These are phyloP conservation scores for Pocillopora verrucosa DNA, from an alignment of 64 coral and sea anemone genomes.

Conservation along the genomic window DNA sequence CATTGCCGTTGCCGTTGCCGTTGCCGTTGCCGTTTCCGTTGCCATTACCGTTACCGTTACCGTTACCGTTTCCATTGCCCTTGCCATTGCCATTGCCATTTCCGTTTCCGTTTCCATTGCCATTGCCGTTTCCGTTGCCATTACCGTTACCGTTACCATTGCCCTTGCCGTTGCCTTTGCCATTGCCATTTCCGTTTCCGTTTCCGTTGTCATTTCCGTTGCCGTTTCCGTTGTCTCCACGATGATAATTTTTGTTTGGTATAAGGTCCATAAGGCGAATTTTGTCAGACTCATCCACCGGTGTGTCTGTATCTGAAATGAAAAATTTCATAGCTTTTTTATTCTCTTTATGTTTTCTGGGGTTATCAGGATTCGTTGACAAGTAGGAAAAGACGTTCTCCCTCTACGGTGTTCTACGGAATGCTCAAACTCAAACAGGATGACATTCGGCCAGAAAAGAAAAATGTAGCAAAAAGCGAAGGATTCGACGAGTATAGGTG, in stretches of 20 bases:
- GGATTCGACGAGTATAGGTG: too few relatives aligned
- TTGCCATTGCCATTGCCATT: neutral
- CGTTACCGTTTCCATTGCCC: neutral
- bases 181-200: neutral
- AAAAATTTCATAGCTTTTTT: neutral
- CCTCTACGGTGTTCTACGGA: too few relatives aligned
- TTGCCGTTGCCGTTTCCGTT: neutral
- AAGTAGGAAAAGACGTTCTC: too few relatives aligned
- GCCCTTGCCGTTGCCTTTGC: neutral
- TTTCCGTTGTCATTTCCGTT: neutral
- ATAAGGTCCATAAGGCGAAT: neutral
- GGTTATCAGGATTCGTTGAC: neutral
- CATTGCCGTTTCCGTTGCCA: neutral
- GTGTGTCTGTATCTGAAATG: neutral
- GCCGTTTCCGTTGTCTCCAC: neutral
- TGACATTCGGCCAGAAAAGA: too few relatives aligned
- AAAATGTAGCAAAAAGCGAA: too few relatives aligned
- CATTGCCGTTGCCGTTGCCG: neutral
- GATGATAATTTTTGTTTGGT: neutral
- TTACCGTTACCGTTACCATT: neutral
- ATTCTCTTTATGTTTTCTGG: neutral
- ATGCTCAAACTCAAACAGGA: too few relatives aligned
- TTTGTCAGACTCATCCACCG: neutral
- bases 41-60: neutral
- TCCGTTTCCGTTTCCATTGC: neutral